These are phyloP conservation scores for Periophthalmus modestus DNA, from an alignment of 2,113 vertebrate species.

Conservation along the genomic window DNA sequence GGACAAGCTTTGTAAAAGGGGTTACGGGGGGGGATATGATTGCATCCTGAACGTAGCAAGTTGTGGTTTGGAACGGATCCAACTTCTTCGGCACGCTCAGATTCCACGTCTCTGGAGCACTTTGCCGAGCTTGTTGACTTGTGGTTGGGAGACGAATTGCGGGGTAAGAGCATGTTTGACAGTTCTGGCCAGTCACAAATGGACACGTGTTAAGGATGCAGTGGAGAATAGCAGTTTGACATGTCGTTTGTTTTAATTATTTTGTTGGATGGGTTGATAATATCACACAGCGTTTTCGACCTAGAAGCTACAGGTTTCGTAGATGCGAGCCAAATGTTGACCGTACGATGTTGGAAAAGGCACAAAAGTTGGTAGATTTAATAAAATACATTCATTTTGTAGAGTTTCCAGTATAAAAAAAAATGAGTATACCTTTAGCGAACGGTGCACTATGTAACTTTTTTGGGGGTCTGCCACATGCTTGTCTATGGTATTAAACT, in stretches of 20 bases:
- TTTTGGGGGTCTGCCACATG: too few relatives aligned
- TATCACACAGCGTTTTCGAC: slow-evolving; percentile 43
- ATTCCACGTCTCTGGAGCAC: slow-evolving; percentile 60
- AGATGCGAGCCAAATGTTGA: slow-evolving; percentile 52
- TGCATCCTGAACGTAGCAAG: slow-evolving; percentile 48
- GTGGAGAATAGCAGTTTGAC: slow-evolving; percentile 47
- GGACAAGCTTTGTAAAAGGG: slow-evolving; percentile 34
- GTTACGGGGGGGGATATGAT: slow-evolving; percentile 45
- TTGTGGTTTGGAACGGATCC: slow-evolving; percentile 71
- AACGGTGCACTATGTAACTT: too few relatives aligned
- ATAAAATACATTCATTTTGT: not conserved
- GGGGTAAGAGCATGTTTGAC: slow-evolving; percentile 71
- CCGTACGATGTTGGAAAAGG: not conserved
- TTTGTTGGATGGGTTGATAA: slow-evolving; percentile 35
- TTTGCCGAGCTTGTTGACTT: slow-evolving; percentile 54
- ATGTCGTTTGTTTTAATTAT: slow-evolving; percentile 46
- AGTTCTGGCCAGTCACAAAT: slow-evolving; percentile 54
- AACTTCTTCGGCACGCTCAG: slow-evolving; percentile 63
- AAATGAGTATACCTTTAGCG: not conserved
- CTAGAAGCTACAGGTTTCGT: slow-evolving; percentile 41
- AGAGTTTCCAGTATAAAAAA: not conserved
- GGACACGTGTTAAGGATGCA: slow-evolving; percentile 54
- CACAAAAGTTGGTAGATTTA: not conserved
- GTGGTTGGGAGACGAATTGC: slow-evolving; percentile 65
- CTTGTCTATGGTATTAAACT: too few relatives aligned